Conservation (phyloP, 2,113 vertebrate genomes). For the Cromileptes altivelis region DNA sequence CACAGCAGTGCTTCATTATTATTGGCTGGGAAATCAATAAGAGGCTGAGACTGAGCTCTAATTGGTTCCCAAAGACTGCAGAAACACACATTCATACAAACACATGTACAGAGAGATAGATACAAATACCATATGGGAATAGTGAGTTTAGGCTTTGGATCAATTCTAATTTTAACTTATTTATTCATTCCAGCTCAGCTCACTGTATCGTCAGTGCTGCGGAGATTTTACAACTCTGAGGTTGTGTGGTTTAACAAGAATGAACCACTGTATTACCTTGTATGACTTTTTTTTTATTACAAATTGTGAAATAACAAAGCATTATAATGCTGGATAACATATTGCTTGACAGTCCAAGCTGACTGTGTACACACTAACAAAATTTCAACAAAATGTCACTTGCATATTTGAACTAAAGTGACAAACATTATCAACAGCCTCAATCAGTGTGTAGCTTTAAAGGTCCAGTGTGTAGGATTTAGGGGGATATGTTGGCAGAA, state of each 20-base stretch:
- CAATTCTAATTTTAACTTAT: conserved; percentile 65
- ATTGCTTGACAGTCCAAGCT: not conserved
- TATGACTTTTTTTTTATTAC: not conserved
- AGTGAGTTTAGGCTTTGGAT: conserved; percentile 53
- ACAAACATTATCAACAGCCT: not conserved
- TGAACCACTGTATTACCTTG: not conserved
- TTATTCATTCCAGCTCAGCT: conserved; percentile 55
- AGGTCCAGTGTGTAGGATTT: no score
- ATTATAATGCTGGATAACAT: not conserved
- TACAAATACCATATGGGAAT: conserved; percentile 57
- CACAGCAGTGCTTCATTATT: conserved; percentile 67
- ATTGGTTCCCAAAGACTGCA: conserved; percentile 72
- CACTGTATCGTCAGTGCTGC: not conserved
- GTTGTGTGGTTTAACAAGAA: not conserved
- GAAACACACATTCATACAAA: conserved; percentile 43
- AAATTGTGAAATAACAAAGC: not conserved
- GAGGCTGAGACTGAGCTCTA: conserved; percentile 59
- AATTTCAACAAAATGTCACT: conserved; percentile 1
- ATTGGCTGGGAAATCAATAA: conserved; percentile 82
- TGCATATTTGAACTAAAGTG: not conserved
- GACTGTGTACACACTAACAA: not conserved
- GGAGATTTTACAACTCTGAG: not conserved
- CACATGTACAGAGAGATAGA: conserved; percentile 45
- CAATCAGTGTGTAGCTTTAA: no score
- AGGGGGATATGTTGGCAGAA: no score